A percentile compares a stretch with the other conserved stretches of the same genome.
phyloP scores from a whole-genome alignment of 37 sponge, comb jelly and placozoan genomes.

The Chondrilla cf. caribensis region DNA sequence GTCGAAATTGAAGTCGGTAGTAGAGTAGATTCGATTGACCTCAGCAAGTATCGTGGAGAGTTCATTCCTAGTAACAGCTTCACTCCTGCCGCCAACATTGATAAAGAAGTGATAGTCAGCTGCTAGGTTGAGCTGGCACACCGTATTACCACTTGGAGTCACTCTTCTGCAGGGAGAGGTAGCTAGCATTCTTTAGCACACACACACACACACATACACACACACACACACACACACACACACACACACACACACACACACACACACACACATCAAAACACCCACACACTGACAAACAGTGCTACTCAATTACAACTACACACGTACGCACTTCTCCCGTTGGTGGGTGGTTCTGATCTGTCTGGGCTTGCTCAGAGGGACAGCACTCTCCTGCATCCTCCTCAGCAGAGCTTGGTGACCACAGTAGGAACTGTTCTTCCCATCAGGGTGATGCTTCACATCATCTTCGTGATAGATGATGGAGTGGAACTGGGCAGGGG shows the following conservation, averaged over 20 bases:
- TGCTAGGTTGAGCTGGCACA: neutral
- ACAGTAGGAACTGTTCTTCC: neutral
- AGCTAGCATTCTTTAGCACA: too few relatives aligned
- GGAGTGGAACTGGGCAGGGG: slow-evolving; percentile 43
- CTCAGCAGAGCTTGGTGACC: neutral
- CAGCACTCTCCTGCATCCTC: too few relatives aligned
- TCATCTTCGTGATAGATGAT: slow-evolving; percentile 50
- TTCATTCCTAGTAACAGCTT: neutral
- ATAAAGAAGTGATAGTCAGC: slow-evolving; percentile 4
- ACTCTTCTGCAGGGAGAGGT: too few relatives aligned
- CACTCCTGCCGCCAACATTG: neutral
- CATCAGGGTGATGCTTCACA: slow-evolving; percentile 9
- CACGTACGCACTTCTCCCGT: too few relatives aligned
- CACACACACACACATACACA: too few relatives aligned
- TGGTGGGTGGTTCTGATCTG: too few relatives aligned
- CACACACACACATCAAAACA: too few relatives aligned
- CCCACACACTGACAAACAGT: too few relatives aligned
- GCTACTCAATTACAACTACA: too few relatives aligned
- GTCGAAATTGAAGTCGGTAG: slow-evolving; percentile 13
- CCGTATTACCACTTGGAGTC: neutral
- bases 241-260: too few relatives aligned
- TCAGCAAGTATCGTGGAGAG: neutral
- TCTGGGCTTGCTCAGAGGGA: too few relatives aligned
- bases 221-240: too few relatives aligned
- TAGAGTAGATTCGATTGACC: neutral